Base-by-base conservation (phyloP, 2,888 invertebrate genomes). In the Lissonota sp. region DNA sequence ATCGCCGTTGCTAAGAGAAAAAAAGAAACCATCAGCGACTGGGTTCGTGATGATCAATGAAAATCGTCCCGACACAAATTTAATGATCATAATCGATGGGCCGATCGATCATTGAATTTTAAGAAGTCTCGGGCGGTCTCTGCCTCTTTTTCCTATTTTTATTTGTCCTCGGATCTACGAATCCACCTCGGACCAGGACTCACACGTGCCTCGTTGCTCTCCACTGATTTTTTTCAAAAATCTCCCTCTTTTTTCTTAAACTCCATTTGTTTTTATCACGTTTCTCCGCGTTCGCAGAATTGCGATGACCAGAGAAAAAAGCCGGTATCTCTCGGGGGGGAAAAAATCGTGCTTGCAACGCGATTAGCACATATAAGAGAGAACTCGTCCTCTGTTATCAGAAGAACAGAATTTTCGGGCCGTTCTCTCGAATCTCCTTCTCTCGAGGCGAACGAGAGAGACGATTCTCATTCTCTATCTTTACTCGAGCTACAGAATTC, bases 301-400 rank as follows among this genome's bases (percentile, higher is more conserved):
- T 55, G 58, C 71, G 53, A 69, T 62, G 37, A 26, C 63, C 63
- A 60, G 74, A 53, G 64, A 76, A 77, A 80, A 78, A 80, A 46
- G 53, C 44, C 55, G 62, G 79, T 84, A 85, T 85, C 84, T 84
- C 79, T 51, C n/a, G 16, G 69, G 70, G 82, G 63, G 3, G 3
- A 26, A 26, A 26, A 26, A 26, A 55, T 67, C 71, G 55, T 69
- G 57, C 82, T 84, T 80, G 82, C 87, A 86, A 86, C 87, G 83
- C 87, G 88, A 88, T 90, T 90, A 90, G 90, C 89, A 88, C 62
- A 74, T 58, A 53, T 12, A 69, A 84, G 84, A 26, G 26, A 85
- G 86, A 88, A 85, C 80, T 85, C 83, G 58, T 66, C 42, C 69
- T 53, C 53, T 63, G 83, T 88, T 90, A 90, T 90, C 90, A 87